These are phyloP conservation scores for Fragum fragum DNA, from an alignment of 2,888 invertebrate genomes.

Conservation along the genomic window DNA sequence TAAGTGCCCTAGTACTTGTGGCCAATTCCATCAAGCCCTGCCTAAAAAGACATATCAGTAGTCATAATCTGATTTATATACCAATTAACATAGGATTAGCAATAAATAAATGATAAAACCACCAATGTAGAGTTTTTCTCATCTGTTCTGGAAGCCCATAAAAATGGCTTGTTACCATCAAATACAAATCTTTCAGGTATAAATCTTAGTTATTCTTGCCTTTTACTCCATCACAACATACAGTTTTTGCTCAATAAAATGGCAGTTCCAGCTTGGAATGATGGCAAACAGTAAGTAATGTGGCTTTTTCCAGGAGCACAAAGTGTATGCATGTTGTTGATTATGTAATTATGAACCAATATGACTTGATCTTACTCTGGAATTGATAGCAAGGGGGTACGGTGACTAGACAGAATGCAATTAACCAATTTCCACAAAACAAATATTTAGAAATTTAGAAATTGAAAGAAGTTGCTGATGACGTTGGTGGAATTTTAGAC, in stretches of 20 bases:
- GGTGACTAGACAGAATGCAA: no score
- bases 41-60: conserved; percentile 61
- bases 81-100: conserved; percentile 65
- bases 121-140: conserved; percentile 45
- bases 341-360: no score
- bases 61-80: conserved; percentile 57
- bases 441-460: no score
- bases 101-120: conserved; percentile 65
- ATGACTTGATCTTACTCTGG: no score
- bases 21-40: conserved; percentile 49
- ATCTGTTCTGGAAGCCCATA: conserved; percentile 41
- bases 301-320: no score
- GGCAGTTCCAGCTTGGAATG: no score
- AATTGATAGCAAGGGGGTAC: no score
- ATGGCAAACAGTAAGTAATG: no score
- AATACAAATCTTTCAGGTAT: conserved; percentile 40
- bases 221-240: not conserved
- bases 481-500: no score
- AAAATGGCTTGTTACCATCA: conserved; percentile 44
- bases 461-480: no score
- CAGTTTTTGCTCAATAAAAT: not conserved
- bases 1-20: conserved; percentile 30
- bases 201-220: conserved; percentile 1
- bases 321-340: no score
- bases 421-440: no score